Evolutionary conservation across 1,140 invertebrate species (phyloP), one percentile per base, ranked within the genome.

Genomic region (Calycopis cecrops): DNA sequence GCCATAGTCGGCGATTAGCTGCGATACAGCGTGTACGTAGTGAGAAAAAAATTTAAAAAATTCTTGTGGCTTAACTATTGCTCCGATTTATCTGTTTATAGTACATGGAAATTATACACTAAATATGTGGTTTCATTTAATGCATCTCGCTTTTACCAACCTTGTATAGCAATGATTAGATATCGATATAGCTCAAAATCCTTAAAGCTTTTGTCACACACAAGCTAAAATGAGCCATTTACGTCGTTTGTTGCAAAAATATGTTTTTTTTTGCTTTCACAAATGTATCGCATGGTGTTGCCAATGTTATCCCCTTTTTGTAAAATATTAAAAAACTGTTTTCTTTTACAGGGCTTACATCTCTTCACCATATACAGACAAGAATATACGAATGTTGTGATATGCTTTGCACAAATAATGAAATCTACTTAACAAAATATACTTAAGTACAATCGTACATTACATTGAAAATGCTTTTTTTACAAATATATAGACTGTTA

Each of bases 321-420:
- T 12, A 35, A 16, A 17, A 16, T 49, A 54, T 54, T 52, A 62
- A 52, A 49, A 50, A 52, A 57, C 34, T 59, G 49, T 62, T 79
- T 64, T 70, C 48, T 60, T 65, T 83, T 89, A 10, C 85, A 90
- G 89, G 70, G 87, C 88, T 66, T 91, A 91, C 85, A 90, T 91
- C 68, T 88, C 88, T 65, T 90, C 90, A 66, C 89, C 90, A 42
- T 90, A 87, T 70, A 88, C 89, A 35, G 89, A 91, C 75, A 90
- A 89, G 73, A 90, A 91, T 75, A 86, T 90, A 79, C 81, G 89
- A 68, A 89, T 90, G 88, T 81, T 91, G 74, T 91, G 80, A 89
- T 67, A 57, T 62, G 77, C 76, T 81, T 79, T 70, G 76, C 78
- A 83, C 78, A 79, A 79, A 73, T 62, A 55, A 66, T 28, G 60